phyloP scores from a whole-genome alignment of 2,113 vertebrate species.

The Elaphurus davidianus region DNA sequence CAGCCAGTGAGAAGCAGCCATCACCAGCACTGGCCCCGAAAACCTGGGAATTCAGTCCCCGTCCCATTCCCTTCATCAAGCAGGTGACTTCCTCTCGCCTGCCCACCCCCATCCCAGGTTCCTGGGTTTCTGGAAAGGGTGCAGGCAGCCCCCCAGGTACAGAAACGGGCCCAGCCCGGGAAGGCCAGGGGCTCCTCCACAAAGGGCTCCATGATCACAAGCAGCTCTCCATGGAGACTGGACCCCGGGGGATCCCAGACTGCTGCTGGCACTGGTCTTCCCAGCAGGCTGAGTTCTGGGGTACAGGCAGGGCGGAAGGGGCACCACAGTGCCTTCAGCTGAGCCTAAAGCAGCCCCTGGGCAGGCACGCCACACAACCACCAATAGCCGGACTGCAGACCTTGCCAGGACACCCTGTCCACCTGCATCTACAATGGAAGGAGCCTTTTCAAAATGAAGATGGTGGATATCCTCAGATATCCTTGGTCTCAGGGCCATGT shows the following conservation, averaged over 20 bases:
- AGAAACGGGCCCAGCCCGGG: background rate
- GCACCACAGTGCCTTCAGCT: accelerated
- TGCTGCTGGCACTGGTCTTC: background rate
- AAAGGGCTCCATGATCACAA: background rate
- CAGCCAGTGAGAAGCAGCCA: accelerated
- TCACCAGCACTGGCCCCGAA: background rate
- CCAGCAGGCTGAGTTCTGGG: background rate
- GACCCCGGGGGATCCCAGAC: background rate
- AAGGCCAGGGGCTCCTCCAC: background rate
- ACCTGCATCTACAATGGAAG: background rate
- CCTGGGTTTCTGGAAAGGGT: background rate
- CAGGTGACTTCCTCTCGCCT: background rate
- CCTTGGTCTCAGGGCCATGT: background rate
- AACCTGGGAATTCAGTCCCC: accelerated
- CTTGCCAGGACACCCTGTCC: background rate
- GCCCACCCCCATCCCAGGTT: too few species aligned
- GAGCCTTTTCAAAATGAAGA: background rate
- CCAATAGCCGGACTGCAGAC: accelerated
- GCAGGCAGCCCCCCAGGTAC: too few species aligned
- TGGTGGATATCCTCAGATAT: accelerated
- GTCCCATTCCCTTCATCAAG: too few species aligned
- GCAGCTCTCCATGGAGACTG: background rate
- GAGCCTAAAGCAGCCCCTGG: background rate
- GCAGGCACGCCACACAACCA: accelerated
- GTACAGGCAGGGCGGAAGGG: accelerated